Base-by-base conservation (phyloP, 2,888 invertebrate species). In the Drosophila mulleri region DNA sequence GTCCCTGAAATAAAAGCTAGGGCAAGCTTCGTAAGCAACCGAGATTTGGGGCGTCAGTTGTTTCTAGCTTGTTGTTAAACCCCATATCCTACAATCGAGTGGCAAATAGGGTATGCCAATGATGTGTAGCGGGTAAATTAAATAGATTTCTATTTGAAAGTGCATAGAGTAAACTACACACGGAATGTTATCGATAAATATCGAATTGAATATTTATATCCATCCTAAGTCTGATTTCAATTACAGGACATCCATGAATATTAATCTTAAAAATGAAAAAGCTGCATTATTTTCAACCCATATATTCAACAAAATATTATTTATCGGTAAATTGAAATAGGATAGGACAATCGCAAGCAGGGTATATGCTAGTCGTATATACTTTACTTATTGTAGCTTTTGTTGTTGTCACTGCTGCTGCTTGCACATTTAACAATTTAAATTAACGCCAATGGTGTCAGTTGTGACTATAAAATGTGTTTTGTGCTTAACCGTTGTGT, bases 401-500 rank as follows among this genome's bases (percentile, higher is more conserved):
- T 72, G 67, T 62, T 77, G 59, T 35, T 68, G 42, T 29, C 64
- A 50, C 26, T 80, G 78, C 59, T 80, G 78, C 59, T 66, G 70
- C 78, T 67, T 72, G 73, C 77, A 87, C 87, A 86, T 88, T 89
- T 78, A 89, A 88, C 88, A 91, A 90, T 91, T 91, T 89, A 91
- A 91, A 91, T 91, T 91, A 91, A 91, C 91, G 90, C 91, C 91
- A 85, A 80, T 89, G 90, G 91, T 90, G 91, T 91, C 90, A 89
- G 90, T 90, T 89, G 89, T 78, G 82, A 78, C 90, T 86, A 80
- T 83, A 82, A 83, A 87, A 88, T 85, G 83, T 89, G 75, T 87
- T 87, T 78, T 82, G 80, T 80, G 88, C 80, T 84, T 80, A 87
- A 87, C 80, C 50, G 32, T 32, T 35, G 50, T 20, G 66, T 80